phyloP scores from a whole-genome alignment of 2,113 vertebrate species.

The Alligator mississippiensis region DNA sequence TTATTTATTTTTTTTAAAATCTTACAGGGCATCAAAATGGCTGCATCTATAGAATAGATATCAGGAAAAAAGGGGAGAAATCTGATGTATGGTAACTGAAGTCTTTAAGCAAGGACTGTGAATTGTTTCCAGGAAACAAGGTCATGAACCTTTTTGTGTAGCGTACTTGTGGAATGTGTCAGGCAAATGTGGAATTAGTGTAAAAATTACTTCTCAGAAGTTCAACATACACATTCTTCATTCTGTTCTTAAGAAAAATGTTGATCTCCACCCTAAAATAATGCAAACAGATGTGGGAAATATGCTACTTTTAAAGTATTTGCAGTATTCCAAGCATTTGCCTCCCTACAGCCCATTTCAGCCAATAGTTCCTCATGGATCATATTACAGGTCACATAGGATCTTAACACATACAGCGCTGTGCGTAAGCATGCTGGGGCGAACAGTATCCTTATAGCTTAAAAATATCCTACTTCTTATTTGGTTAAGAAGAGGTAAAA shows the following conservation, averaged over 20 bases:
- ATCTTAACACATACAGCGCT: neutral
- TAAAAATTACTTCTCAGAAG: neutral
- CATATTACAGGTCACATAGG: neutral
- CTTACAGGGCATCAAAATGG: neutral
- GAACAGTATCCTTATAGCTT: neutral
- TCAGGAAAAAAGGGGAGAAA: neutral
- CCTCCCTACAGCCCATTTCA: neutral
- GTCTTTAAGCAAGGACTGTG: neutral
- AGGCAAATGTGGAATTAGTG: neutral
- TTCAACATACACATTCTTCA: neutral
- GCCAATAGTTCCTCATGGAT: conserved; percentile 4
- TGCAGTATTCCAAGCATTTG: neutral
- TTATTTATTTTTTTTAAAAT: neutral
- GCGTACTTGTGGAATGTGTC: neutral
- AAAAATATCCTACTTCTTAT: neutral
- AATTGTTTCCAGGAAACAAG: neutral
- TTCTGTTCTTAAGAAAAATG: neutral
- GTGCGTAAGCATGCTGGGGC: neutral
- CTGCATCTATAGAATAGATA: neutral
- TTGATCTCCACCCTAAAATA: neutral
- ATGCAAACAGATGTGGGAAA: neutral
- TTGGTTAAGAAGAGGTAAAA: neutral
- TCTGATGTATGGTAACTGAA: neutral
- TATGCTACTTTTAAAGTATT: neutral
- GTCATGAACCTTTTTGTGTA: neutral